phyloP scores from a whole-genome alignment of 2,113 vertebrate genomes.

The Chaetodon auriga region DNA sequence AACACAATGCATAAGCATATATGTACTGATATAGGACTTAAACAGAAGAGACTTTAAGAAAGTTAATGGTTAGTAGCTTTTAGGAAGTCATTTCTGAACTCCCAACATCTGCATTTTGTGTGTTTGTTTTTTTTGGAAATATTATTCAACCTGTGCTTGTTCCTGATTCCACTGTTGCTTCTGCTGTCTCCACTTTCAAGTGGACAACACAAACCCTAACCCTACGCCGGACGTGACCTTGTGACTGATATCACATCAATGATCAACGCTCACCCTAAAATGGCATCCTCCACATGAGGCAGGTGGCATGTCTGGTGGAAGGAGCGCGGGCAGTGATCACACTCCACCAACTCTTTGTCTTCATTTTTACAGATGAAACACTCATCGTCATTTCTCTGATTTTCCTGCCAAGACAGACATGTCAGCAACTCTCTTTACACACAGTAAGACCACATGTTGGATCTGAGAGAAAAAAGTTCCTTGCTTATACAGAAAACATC shows the following conservation, averaged over 20 bases:
- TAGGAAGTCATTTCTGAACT: too few relatives aligned
- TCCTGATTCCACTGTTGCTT: too few relatives aligned
- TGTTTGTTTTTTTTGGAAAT: too few relatives aligned
- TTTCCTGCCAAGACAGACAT: conserved; percentile 47
- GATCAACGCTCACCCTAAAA: conserved; percentile 45
- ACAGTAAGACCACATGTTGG: background rate
- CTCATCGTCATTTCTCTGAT: conserved; percentile 80
- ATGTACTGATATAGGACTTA: background rate
- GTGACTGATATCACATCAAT: background rate
- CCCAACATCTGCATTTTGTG: too few relatives aligned
- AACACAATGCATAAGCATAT: background rate
- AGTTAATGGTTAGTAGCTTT: too few relatives aligned
- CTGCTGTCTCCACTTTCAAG: too few relatives aligned
- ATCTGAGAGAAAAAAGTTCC: background rate
- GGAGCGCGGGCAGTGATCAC: conserved; percentile 78
- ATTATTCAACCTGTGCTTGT: too few relatives aligned
- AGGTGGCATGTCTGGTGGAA: conserved; percentile 83
- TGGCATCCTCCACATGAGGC: conserved; percentile 32
- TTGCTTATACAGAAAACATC: background rate
- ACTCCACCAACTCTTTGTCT: conserved; percentile 64
- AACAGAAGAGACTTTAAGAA: too few relatives aligned
- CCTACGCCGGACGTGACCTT: too few relatives aligned
- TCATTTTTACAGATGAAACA: conserved; percentile 75
- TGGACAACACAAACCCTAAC: too few relatives aligned
- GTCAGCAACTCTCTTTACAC: background rate